Base-by-base conservation (phyloP, 1,140 invertebrate species). In the Meloidogyne floridensis region DNA sequence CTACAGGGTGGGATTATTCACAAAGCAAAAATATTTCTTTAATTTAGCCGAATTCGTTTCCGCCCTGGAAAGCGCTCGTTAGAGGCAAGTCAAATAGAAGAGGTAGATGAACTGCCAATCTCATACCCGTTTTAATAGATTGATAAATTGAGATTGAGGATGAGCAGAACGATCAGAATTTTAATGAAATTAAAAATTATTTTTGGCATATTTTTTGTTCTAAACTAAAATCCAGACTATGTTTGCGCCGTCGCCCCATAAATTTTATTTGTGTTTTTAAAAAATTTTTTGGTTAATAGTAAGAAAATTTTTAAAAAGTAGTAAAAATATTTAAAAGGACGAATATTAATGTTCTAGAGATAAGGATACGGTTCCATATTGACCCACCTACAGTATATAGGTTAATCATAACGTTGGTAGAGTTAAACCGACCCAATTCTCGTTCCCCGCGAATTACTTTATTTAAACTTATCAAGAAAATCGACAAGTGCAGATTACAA, bases 21-120 rank as follows among this genome's bases (percentile, higher is more conserved):
- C 47, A n/a, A 8, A 20, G 1, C 18, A 4, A 13, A 18, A 75
- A 51, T 59, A 10, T 15, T 43, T 2, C 10, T 15, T 71, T 15
- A 72, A 47, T 79, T 32, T 18, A 79, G 77, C 2, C 65, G 77
- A 20, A 72, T 79, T 47, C 65, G 77, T 71, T 79, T 79, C 47
- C 77, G 77, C 15, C 77, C 77, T 15, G 77, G 77, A 20, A 79
- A 79, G 18, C 77, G 77, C 11, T n/a, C 75, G 0, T n/a, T 65
- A n/a, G 59, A 65, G 5, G 15, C 15, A 65, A 18, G 59, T n/a
- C 59, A 65, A 65, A 8, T 65, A 8, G 59, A 65, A 65, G 59
- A n/a, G n/a, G 59, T 65, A n/a, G 59, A 65, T 65, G 59, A 65
- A 6, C 7, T 65, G 5, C 59, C 59, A 15, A n/a, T 5, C 7